A percentile compares a stretch with the other conserved stretches of the same genome.
These are phyloP conservation scores for Drosophila elegans DNA, from an alignment of 1,140 invertebrate genomes.

Conservation along the genomic window DNA sequence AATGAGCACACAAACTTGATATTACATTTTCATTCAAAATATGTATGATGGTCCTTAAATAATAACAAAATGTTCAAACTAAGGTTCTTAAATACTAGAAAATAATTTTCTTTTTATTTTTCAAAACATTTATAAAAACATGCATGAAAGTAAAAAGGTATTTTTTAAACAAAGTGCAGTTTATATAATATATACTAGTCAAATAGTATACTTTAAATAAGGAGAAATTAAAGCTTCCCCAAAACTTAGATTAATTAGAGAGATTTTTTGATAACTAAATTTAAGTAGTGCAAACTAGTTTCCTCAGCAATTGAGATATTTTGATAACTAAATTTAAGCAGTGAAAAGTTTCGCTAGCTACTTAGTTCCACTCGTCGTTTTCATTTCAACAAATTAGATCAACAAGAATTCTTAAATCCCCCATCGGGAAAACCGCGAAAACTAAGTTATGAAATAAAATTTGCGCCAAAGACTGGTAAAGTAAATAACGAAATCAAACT, in stretches of 20 bases:
- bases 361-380: slow-evolving; percentile 28
- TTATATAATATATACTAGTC: not conserved
- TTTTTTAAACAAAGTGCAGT: not conserved
- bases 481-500: slow-evolving; percentile 48
- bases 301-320: not conserved
- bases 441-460: slow-evolving; percentile 72
- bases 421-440: slow-evolving; percentile 35
- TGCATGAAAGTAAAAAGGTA: too few relatives aligned
- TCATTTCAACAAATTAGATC: slow-evolving; percentile 33
- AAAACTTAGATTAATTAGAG: slow-evolving; percentile 7
- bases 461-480: slow-evolving; percentile 58
- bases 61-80: not conserved
- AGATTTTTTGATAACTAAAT: slow-evolving; percentile 1
- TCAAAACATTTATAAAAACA: not conserved
- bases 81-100: not conserved
- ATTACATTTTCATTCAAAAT: not conserved
- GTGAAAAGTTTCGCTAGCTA: slow-evolving; percentile 26
- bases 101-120: not conserved
- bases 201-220: not conserved
- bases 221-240: not conserved
- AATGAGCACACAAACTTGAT: too few relatives aligned
- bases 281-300: slow-evolving; percentile 10
- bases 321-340: slow-evolving; percentile 2
- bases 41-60: too few relatives aligned
- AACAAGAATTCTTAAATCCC: slow-evolving; percentile 39